phyloP scores from a whole-genome alignment of 2,113 vertebrate genomes.

The Misgurnus anguillicaudatus region DNA sequence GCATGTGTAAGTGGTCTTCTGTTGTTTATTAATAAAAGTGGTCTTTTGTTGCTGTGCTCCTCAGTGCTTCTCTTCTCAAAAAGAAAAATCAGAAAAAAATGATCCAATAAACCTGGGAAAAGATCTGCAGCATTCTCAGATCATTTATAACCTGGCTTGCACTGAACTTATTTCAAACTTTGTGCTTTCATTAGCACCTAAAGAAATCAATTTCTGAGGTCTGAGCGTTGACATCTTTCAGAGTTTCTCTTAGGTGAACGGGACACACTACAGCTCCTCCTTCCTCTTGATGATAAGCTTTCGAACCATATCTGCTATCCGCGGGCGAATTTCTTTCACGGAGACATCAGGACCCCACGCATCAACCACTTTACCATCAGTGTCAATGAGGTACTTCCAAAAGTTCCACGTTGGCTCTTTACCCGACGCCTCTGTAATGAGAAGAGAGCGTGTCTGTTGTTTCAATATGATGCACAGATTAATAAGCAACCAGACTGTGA shows the following conservation, averaged over 20 bases:
- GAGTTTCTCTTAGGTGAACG: background rate
- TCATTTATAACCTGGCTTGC: background rate
- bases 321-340: constrained; percentile 85
- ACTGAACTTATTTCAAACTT: background rate
- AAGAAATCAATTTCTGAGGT: background rate
- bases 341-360: constrained; percentile 87
- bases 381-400: constrained; percentile 93
- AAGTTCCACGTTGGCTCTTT: constrained; percentile 98
- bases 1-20: background rate
- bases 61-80: constrained; percentile 22
- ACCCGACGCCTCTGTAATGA: constrained; percentile 79
- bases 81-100: background rate
- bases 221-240: background rate
- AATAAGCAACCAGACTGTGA: background rate
- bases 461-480: background rate
- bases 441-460: background rate
- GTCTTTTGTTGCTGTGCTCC: background rate
- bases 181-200: background rate
- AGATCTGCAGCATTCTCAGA: too few species aligned
- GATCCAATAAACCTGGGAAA: too few species aligned
- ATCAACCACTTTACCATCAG: constrained; percentile 84
- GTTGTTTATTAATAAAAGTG: constrained; percentile 1
- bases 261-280: constrained; percentile 80
- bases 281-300: constrained; percentile 91
- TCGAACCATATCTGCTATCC: constrained; percentile 84